A percentile compares a stretch with the other conserved stretches of the same genome.
phyloP scores from a whole-genome alignment of 2,888 invertebrate species.

The Panzeria rudis region DNA sequence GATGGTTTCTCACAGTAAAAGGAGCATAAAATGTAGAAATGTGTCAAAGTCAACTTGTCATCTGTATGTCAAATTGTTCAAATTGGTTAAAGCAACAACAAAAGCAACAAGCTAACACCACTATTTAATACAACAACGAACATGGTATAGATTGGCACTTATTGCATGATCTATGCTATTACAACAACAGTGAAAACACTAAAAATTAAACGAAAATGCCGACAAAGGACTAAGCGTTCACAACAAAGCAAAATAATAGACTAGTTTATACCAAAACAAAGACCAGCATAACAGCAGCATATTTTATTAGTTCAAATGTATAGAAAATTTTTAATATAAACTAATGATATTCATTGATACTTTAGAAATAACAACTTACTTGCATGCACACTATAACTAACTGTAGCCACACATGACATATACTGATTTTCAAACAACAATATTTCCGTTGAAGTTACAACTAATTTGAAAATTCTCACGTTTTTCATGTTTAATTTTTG shows the following conservation, averaged over 20 bases:
- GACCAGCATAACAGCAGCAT: background rate
- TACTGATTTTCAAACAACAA: slow-evolving; percentile 20
- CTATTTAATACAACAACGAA: slow-evolving; percentile 12
- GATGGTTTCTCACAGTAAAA: slow-evolving; percentile 42
- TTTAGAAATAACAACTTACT: slow-evolving; percentile 7
- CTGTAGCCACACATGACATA: slow-evolving; percentile 21
- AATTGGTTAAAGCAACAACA: slow-evolving; percentile 76
- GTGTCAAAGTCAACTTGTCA: slow-evolving; percentile 81
- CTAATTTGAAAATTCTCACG: slow-evolving; percentile 81
- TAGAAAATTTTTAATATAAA: slow-evolving; percentile 41
- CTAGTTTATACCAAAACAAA: background rate
- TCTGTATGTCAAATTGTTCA: slow-evolving; percentile 79
- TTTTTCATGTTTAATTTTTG: slow-evolving; percentile 79
- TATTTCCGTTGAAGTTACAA: slow-evolving; percentile 46
- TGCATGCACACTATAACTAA: background rate
- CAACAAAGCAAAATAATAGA: slow-evolving; percentile 38
- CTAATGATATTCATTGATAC: slow-evolving; percentile 42
- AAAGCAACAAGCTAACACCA: slow-evolving; percentile 46
- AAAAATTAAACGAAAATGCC: slow-evolving; percentile 57
- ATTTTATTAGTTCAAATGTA: slow-evolving; percentile 42
- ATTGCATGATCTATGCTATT: slow-evolving; percentile 46
- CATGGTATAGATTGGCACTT: slow-evolving; percentile 26
- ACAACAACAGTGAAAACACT: slow-evolving; percentile 25
- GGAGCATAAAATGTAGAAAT: slow-evolving; percentile 66
- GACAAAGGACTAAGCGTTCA: slow-evolving; percentile 77